Conservation (phyloP, 2,113 vertebrate genomes). For the Pangasianodon gigas region DNA sequence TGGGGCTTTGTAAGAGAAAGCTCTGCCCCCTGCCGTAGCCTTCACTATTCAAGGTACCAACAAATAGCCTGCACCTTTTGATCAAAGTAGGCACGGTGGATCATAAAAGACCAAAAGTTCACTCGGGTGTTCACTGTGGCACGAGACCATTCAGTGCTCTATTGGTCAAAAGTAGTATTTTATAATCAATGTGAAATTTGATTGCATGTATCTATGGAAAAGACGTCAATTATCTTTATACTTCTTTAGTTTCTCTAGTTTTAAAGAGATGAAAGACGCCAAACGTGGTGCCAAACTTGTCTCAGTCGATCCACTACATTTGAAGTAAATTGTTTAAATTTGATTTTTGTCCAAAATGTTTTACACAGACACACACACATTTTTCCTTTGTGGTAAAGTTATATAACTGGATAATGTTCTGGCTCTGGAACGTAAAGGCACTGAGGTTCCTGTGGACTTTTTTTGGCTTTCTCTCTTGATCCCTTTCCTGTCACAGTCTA, state of each 20-base stretch:
- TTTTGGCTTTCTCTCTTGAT: background rate
- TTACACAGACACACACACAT: background rate
- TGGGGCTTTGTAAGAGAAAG: no score
- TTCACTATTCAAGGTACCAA: no score
- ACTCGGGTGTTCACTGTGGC: no score
- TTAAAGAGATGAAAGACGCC: background rate
- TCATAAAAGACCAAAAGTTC: no score
- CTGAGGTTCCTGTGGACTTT: constrained; percentile 3
- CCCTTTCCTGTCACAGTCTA: constrained; percentile 26
- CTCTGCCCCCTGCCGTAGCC: no score
- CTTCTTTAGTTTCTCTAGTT: background rate
- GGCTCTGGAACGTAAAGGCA: background rate
- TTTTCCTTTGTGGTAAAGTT: background rate
- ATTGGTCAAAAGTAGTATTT: no score
- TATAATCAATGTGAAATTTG: no score
- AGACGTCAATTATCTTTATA: background rate
- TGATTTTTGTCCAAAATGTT: background rate
- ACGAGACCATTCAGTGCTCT: no score
- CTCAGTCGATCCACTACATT: background rate
- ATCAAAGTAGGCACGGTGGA: no score
- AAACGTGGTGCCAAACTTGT: background rate
- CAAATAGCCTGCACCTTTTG: no score
- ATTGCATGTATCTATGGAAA: background rate
- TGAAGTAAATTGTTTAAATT: background rate
- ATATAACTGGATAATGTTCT: background rate